Conservation (phyloP, 2,797 vertebrate genomes). For the Linurgus olivaceus region DNA sequence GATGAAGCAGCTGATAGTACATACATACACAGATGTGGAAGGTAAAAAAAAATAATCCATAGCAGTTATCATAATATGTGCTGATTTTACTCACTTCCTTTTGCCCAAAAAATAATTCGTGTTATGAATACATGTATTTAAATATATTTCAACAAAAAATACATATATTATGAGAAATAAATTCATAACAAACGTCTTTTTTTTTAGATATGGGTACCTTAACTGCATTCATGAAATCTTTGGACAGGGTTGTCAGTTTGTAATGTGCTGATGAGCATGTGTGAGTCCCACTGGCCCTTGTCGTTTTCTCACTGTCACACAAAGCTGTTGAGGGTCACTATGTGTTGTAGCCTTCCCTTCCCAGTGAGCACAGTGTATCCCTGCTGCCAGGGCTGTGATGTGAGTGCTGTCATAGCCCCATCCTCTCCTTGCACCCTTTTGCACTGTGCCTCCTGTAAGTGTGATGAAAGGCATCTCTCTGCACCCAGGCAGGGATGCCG, state of each 20-base stretch:
- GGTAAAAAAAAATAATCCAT: neutral
- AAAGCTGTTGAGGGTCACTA: neutral
- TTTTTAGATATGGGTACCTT: neutral
- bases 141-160: neutral
- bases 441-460: neutral
- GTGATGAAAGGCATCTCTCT: neutral
- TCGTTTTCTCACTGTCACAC: neutral
- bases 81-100: neutral
- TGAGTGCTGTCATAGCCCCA: neutral
- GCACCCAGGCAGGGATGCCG: neutral
- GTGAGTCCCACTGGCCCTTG: neutral
- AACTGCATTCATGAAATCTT: neutral
- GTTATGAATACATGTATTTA: neutral
- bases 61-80: neutral
- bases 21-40: neutral
- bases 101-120: neutral
- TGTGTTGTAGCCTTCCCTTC: neutral
- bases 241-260: neutral
- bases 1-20: neutral
- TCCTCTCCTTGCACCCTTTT: neutral
- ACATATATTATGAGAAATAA: neutral
- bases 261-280: neutral
- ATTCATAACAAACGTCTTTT: neutral
- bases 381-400: neutral
- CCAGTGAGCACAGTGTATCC: neutral